Evolutionary conservation across 1,140 invertebrate genomes (phyloP), one percentile per base, ranked within the genome.

Genomic region (Drosophila funebris): DNA sequence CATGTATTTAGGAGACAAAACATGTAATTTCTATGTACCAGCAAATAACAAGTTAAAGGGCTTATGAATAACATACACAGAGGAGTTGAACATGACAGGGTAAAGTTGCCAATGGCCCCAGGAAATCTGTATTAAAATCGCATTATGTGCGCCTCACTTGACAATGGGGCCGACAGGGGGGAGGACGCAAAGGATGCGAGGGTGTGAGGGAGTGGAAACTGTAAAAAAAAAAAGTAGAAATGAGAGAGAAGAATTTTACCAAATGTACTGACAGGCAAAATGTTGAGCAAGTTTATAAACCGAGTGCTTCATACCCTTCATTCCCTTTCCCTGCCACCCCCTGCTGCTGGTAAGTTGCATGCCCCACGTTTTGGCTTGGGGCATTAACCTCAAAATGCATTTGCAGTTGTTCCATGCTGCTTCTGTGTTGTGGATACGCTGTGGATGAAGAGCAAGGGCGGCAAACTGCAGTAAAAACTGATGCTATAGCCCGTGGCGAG

Each of bases 61-160:
- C 68, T 84, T 84, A 85, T 74, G 75, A 71, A n/a, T 36, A 57
- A 44, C 29, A 13, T 13, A 50, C 39, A 16, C 20, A 36, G 31
- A 18, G 33, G 22, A 61, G 18, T 33, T 20, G n/a, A 48, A 78
- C 79, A 85, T 81, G 81, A 74, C 70, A 69, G 64, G 54, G 29
- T 63, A 41, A 63, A 73, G 67, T 53, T 33, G 18, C 61, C 61
- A 50, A 43, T 46, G 64, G 60, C 63, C 66, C 22, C 54, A 57
- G 75, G 69, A 85, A 85, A 85, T 85, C 82, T 82, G 78, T 87
- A 85, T 85, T 85, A 85, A 85, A 85, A 85, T 85, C 82, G 83
- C 74, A 87, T 87, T 85, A 85, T 67, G 63, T 82, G 56, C 83
- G 83, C 82, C 71, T 85, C 82, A 85, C 82, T 85, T 87, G 78